These are phyloP conservation scores for Petrocephalus schoutedeni DNA, from an alignment of 2,797 vertebrate genomes.

Conservation along the genomic window DNA sequence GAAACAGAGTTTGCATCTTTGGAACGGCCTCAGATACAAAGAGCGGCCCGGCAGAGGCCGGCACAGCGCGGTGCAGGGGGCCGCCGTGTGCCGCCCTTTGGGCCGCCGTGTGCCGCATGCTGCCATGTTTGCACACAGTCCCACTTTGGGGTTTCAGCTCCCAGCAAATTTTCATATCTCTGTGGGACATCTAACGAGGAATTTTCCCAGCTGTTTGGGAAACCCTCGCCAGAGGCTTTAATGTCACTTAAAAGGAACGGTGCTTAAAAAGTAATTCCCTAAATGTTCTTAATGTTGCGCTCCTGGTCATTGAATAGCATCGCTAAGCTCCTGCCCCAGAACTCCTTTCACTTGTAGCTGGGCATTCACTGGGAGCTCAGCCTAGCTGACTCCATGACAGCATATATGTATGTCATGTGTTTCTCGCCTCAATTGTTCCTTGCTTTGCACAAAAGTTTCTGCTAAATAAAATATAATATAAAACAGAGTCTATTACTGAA, in stretches of 20 bases:
- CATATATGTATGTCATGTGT: not conserved
- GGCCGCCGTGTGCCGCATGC: not conserved
- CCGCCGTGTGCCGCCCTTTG: too few species aligned
- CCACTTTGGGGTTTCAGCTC: not conserved
- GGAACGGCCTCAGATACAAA: conserved; percentile 23
- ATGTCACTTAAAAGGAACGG: not conserved
- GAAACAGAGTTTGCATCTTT: conserved; percentile 39
- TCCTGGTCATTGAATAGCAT: not conserved
- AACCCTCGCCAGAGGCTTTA: not conserved
- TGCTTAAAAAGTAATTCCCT: not conserved
- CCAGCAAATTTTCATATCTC: not conserved
- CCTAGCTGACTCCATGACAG: not conserved
- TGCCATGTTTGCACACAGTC: not conserved
- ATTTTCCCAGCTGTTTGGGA: conserved; percentile 6
- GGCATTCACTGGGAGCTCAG: not conserved
- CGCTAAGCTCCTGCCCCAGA: not conserved
- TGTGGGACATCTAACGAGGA: not conserved
- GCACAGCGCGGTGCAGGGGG: too few species aligned
- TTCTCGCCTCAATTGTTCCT: not conserved
- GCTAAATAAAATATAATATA: not conserved
- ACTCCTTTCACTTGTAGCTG: not conserved
- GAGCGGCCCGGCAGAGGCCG: conserved; percentile 16
- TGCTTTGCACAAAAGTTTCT: not conserved
- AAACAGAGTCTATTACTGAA: not conserved
- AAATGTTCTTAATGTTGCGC: not conserved